phyloP scores from a whole-genome alignment of 2,888 invertebrate species.

The Eudemis profundana region DNA sequence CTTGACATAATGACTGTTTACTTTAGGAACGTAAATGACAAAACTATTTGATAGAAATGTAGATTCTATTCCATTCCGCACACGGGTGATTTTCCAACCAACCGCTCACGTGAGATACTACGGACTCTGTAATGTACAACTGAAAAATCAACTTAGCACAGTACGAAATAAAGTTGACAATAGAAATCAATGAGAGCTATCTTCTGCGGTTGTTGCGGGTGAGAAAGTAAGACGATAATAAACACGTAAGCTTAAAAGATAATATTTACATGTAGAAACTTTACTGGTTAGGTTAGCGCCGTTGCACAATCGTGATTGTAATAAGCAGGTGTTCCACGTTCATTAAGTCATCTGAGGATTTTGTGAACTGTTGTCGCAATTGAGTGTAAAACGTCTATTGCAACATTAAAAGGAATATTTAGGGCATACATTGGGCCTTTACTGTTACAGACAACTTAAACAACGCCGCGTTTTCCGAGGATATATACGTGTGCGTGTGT shows the following conservation, averaged over 20 bases:
- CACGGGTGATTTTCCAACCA: background rate
- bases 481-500: too few species aligned
- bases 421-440: background rate
- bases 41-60: background rate
- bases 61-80: background rate
- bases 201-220: background rate
- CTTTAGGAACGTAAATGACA: background rate
- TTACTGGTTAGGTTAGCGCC: background rate
- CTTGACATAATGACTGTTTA: background rate
- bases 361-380: background rate
- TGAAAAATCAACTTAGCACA: background rate
- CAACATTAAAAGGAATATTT: background rate
- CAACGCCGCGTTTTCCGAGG: background rate
- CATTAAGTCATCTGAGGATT: background rate
- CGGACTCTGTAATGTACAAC: background rate
- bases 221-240: slow-evolving; percentile 3
- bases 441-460: background rate
- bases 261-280: slow-evolving; percentile 26
- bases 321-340: background rate
- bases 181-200: background rate
- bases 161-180: background rate
- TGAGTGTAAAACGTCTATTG: background rate
- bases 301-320: slow-evolving; percentile 7
- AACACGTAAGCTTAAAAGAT: slow-evolving; percentile 14
- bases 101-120: background rate